Base-by-base conservation (phyloP, 2,888 invertebrate species). In the Malthinus flaveolus region DNA sequence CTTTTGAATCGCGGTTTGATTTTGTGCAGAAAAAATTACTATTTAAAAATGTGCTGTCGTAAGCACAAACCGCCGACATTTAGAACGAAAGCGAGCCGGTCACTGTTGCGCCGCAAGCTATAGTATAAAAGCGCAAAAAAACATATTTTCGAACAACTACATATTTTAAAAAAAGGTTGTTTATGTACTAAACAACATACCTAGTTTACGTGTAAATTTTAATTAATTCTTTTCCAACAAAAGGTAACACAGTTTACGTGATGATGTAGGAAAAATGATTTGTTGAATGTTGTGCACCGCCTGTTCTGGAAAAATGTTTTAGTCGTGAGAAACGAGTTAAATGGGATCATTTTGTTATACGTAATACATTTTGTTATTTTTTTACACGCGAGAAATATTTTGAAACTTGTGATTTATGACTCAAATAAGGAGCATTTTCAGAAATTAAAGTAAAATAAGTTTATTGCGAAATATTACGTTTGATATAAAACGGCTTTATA, bases 301-400 rank as follows among this genome's bases (percentile, higher is more conserved):
- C 57, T 57, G 51, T 32, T 57, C 3, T 52, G 64, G 67, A 69
- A 72, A 73, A 72, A 73, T 71, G 68, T 69, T 69, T 68, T 63
- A 63, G 64, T 67, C 74, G 74, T 74, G 74, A 70, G 71, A 64
- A 68, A 72, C 66, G 66, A 65, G 64, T 66, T 68, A 68, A 75
- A 75, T 74, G 72, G 70, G 72, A 69, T 68, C 69, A 68, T 73
- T 71, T 66, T 59, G 64, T 62, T 66, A 64, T 61, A 62, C 62
- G 63, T 63, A 62, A 64, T 56, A 61, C 64, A 48, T 67, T 61
- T 71, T 68, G 65, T 64, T 23, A 23, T 23, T 36, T 56, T 57
- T 36, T 47, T 47, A 34, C 35, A 9, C 12, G 7, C 31, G 34
- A 39, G 66, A 60, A 65, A 58, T 56, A 56, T 57, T 56, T 51